Conservation (phyloP, 2,888 invertebrate genomes). For the Melanostoma mellinum region DNA sequence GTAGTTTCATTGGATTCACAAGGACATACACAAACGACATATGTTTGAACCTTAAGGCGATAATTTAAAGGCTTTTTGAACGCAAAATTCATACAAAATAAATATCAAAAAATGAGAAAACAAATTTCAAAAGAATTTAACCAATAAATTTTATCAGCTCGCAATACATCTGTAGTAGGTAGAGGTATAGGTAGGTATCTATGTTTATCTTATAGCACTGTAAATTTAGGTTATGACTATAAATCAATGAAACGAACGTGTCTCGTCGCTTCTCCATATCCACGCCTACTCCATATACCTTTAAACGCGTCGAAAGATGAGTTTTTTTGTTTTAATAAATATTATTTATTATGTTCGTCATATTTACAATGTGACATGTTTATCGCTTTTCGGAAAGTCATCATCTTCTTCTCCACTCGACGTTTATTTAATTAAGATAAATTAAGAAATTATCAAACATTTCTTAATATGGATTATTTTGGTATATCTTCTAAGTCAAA, state of each 20-base stretch:
- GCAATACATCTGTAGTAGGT: constrained; percentile 34
- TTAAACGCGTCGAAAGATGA: background rate
- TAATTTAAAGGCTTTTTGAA: background rate
- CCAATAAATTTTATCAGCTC: constrained; percentile 68
- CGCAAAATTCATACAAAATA: constrained; percentile 4
- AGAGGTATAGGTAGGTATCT: constrained; percentile 22
- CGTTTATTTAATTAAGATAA: constrained; percentile 50
- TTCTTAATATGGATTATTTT: constrained; percentile 68
- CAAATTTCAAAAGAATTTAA: constrained; percentile 66
- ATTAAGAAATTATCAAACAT: constrained; percentile 67
- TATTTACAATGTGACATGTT: constrained; percentile 68
- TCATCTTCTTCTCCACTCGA: constrained; percentile 35
- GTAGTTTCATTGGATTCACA: background rate
- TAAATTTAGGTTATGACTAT: constrained; percentile 72
- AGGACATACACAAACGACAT: background rate
- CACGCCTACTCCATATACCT: constrained; percentile 4
- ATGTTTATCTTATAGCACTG: constrained; percentile 60
- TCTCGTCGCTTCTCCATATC: constrained; percentile 10
- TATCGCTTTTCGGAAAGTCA: constrained; percentile 58
- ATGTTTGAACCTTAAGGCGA: background rate
- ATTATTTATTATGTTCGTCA: constrained; percentile 55
- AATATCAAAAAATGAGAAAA: constrained; percentile 40
- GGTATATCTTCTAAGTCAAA: background rate
- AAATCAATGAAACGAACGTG: constrained; percentile 63
- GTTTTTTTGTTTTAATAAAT: constrained; percentile 32